Base-by-base conservation (phyloP, 1,140 invertebrate species). In the Leptonema lineaticorne region DNA sequence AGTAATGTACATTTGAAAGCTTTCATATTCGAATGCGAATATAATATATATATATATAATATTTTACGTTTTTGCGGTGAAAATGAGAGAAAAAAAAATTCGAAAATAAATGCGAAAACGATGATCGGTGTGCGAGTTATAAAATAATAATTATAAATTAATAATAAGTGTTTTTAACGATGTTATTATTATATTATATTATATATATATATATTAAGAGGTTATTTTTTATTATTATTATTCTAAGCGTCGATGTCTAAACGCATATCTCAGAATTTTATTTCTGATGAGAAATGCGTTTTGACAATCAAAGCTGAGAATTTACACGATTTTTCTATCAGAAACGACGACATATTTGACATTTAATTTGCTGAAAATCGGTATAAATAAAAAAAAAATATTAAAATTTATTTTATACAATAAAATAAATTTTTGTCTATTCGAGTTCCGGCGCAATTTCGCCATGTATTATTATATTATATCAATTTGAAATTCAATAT, bases 221-320 rank as follows among this genome's bases (percentile, higher is more conserved):
- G 2, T 22, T 50, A 24, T 26, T 22, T 24, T 53, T 22, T 8
- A 26, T 5, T 14, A 57, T 57, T 8, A 57, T 28, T 0, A 59
- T 70, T 56, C 64, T 50, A 70, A 67, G 69, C 64, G 28, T 63
- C 46, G 69, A 70, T 70, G 69, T 63, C 69, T 65, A 29, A 24
- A 26, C 59, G 46, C 69, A 70, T 18, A 37, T 67, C 69, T 67
- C 63, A 65, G 53, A 70, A 63, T 59, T 67, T 57, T 45, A 33
- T 28, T 16, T 11, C 37, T 50, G 18, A 70, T 65, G 67, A 67
- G 69, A 70, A 70, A 67, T 70, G 69, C 65, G 69, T 67, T 70
- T 70, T 64, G 69, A 70, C 69, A 70, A 70, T 70, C 69, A 70
- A 27, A 58, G 69, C 69, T 33, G 64, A 67, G 64, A 67, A 70